Conservation (phyloP, 2,888 invertebrate genomes). For the Masnerella sp. region DNA sequence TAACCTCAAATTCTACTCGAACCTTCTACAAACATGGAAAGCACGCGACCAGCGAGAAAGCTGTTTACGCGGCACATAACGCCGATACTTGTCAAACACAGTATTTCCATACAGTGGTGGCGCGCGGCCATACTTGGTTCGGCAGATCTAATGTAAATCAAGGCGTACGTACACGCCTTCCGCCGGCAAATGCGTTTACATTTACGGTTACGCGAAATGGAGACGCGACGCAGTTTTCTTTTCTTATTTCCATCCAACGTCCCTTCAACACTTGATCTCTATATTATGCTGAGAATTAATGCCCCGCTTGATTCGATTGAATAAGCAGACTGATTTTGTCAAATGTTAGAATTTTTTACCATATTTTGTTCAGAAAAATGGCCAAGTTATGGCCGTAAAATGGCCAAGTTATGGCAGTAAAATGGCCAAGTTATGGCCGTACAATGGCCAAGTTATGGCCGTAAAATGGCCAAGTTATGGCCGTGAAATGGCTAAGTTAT, state of each 20-base stretch:
- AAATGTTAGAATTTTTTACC: conserved; percentile 4
- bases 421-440: no score
- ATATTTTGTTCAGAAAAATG: no score
- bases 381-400: no score
- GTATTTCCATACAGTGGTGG: conserved; percentile 61
- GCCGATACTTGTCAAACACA: conserved; percentile 61
- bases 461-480: no score
- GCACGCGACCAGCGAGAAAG: conserved; percentile 52
- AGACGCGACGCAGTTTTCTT: conserved; percentile 57
- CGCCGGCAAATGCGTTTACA: conserved; percentile 52
- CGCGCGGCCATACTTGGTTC: conserved; percentile 50
- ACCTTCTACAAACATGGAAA: conserved; percentile 61
- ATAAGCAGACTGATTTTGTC: conserved; percentile 21
- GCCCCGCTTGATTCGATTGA: conserved; percentile 47
- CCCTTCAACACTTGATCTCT: conserved; percentile 50
- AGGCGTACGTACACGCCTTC: conserved; percentile 56
- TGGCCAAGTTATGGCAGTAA: no score
- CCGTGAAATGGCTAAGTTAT: no score
- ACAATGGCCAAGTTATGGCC: no score
- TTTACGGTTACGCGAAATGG: conserved; percentile 52
- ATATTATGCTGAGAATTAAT: conserved; percentile 59
- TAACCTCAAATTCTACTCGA: conserved; percentile 56
- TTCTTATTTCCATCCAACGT: conserved; percentile 54
- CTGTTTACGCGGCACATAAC: conserved; percentile 54
- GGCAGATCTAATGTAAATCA: conserved; percentile 64